Evolutionary conservation across 2,113 vertebrate species (phyloP), one percentile per base, ranked within the genome.

Genomic region (Chrysochloris asiatica): DNA sequence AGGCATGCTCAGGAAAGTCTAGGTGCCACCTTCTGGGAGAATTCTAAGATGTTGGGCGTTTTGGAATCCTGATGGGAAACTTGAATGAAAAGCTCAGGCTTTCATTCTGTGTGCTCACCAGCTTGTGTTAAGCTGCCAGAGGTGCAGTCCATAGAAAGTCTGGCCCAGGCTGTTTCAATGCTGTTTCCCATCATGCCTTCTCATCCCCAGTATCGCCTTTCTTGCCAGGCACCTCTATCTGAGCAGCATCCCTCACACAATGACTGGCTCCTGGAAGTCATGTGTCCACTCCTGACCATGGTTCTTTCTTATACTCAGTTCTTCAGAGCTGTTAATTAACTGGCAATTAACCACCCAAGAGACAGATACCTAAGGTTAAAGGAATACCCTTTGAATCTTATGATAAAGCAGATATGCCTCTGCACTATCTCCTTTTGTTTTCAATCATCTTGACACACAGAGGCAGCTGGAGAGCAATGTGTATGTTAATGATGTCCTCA

Each of bases 391-490:
- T 56, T 71, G 59, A 92, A 86, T 73, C 28, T 81, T 69, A 54
- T 56, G 93, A 92, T 93, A 90, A 95, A 52, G 33, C 61, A 56
- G 84, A 48, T 72, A 45, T 6, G 71, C 45, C 83, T 86, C 89
- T 63, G 86, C 54, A 69, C 72, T 86, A 54, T 85, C 72, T 95
- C 69, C 83, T 52, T 94, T 69, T 87, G 92, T 95, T 93, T 94
- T 92, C 95, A 96, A 73, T 96, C 93, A 94, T 85, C 76, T 79
- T 92, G 93, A 92, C 82, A 65, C n/a, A 82, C 79, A 45, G 52
- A 65, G 75, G 90, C 84, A 92, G 91, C 89, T 79, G 77, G 36
- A 78, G 90, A 95, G 52, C 77, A 87, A 89, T 52, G 76, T 1
- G 1, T 79, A 85, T 91, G 86, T 75, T 94, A 93, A 94, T 91